These are phyloP conservation scores for Chlorospingus flavigularis DNA, from an alignment of 2,797 vertebrate genomes.

Conservation along the genomic window DNA sequence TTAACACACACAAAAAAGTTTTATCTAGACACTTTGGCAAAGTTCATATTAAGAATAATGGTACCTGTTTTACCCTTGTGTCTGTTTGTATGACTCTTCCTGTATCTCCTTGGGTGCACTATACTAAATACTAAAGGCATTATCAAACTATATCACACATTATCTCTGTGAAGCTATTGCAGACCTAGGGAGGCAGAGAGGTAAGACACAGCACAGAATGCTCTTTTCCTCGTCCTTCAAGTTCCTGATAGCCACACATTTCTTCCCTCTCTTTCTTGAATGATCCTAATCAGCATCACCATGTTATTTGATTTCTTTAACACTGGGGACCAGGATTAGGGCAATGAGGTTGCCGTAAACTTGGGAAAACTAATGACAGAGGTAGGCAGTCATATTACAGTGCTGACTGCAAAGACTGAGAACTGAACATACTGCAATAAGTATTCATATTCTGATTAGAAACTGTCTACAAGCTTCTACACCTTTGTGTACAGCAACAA, in stretches of 20 bases:
- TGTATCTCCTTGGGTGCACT: neutral
- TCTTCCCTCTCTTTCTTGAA: neutral
- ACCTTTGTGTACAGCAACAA: neutral
- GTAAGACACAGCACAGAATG: neutral
- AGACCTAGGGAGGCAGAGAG: neutral
- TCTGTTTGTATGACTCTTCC: neutral
- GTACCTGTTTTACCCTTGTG: neutral
- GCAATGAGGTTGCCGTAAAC: neutral
- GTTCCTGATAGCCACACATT: neutral
- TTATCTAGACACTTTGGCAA: neutral
- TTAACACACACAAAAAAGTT: neutral
- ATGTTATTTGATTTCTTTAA: neutral
- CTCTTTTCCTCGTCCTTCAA: neutral
- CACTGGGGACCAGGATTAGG: neutral
- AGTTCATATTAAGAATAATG: neutral
- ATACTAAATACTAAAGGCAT: neutral
- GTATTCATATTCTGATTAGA: neutral
- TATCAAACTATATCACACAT: neutral
- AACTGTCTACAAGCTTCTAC: neutral
- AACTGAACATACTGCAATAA: neutral
- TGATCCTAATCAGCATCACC: neutral
- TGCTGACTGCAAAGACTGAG: neutral
- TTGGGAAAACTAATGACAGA: neutral
- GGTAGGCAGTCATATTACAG: neutral
- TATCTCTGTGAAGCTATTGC: neutral